Evolutionary conservation across 1,140 invertebrate genomes (phyloP).

Genomic region (Ostrea edulis): DNA sequence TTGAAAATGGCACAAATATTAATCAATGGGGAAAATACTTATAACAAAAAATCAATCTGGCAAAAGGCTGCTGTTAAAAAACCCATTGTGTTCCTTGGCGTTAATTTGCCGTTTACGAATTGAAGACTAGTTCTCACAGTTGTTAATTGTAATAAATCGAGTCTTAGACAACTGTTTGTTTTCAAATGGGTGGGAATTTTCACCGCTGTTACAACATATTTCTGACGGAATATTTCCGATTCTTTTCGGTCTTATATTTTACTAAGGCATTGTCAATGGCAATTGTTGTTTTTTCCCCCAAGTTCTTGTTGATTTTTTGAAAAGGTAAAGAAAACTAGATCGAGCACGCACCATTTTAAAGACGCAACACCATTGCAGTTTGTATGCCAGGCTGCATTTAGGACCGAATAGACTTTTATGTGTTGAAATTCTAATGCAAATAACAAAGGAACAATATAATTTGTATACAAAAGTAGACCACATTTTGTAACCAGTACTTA

Average conservation of each 20-base stretch:
- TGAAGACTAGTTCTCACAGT: neutral
- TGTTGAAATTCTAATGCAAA: conserved; percentile 10
- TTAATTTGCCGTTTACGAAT: neutral
- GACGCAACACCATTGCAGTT: neutral
- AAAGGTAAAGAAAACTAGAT: neutral
- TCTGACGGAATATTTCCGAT: neutral
- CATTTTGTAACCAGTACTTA: neutral
- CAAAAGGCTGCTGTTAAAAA: neutral
- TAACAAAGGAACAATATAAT: neutral
- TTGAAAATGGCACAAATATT: neutral
- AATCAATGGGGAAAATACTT: conserved; percentile 3
- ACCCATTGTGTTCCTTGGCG: neutral
- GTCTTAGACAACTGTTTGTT: conserved; percentile 28
- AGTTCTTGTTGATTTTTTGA: conserved; percentile 23
- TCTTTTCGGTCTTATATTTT: neutral
- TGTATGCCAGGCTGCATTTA: neutral
- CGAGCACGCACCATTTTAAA: neutral
- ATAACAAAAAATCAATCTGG: neutral
- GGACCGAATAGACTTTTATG: neutral
- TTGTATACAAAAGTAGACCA: neutral
- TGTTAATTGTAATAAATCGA: neutral
- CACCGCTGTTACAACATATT: conserved; percentile 6
- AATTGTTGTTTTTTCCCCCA: neutral
- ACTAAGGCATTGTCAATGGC: neutral
- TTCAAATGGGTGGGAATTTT: conserved; percentile 7